Evolutionary conservation across 1,140 invertebrate genomes (phyloP).

Genomic region (Helicoverpa zea): DNA sequence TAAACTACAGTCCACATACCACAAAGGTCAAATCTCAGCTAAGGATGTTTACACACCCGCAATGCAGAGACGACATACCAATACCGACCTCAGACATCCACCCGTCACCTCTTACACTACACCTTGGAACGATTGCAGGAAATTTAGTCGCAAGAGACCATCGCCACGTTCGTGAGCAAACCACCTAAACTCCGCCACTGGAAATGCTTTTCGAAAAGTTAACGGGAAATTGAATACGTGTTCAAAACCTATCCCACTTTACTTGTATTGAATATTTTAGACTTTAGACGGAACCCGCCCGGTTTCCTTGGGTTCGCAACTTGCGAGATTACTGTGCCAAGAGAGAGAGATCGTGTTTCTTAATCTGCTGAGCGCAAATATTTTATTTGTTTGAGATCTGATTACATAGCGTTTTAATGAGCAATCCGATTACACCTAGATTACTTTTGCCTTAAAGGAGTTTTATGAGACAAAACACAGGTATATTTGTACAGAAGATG

Average conservation of each 20-base stretch:
- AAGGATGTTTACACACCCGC: conserved; percentile 3
- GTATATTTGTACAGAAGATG: neutral
- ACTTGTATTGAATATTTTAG: conserved; percentile 45
- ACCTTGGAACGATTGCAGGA: neutral
- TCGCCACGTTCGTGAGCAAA: neutral
- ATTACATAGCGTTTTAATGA: conserved; percentile 37
- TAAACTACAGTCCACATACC: neutral
- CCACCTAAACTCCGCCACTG: neutral
- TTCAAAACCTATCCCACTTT: conserved; percentile 38
- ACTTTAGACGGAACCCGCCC: neutral
- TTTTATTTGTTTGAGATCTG: conserved; percentile 31
- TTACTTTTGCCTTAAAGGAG: neutral
- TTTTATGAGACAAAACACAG: neutral
- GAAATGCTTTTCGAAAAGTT: conserved; percentile 21
- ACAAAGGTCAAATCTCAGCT: conserved; percentile 1
- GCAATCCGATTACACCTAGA: neutral
- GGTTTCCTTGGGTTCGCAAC: conserved; percentile 7
- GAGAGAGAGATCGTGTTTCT: conserved; percentile 9
- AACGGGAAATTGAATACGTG: conserved; percentile 43
- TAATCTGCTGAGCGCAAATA: conserved; percentile 23
- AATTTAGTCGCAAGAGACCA: neutral
- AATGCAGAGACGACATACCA: neutral
- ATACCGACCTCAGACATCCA: neutral
- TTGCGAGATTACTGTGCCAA: conserved; percentile 26
- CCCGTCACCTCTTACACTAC: neutral